Evolutionary conservation across 2,888 invertebrate genomes (phyloP).

Genomic region (Heteromurus nitidus): DNA sequence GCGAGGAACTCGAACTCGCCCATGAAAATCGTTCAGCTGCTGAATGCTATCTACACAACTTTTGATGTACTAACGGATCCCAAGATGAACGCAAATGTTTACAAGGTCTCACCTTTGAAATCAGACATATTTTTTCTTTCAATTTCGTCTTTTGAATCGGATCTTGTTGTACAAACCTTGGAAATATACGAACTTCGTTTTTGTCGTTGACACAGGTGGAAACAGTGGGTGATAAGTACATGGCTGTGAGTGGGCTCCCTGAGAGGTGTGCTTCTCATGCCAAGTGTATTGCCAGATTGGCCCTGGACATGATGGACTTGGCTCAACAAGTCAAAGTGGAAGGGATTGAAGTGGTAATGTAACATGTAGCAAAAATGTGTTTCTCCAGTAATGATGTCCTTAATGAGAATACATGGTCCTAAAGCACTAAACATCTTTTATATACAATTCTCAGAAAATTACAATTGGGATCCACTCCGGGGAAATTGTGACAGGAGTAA

Average conservation of each 20-base stretch:
- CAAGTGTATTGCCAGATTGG: slow-evolving; percentile 90
- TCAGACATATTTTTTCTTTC: too few species aligned
- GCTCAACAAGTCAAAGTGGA: slow-evolving; percentile 91
- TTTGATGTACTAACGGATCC: slow-evolving; percentile 96
- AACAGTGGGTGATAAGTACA: slow-evolving; percentile 98
- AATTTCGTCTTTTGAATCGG: too few species aligned
- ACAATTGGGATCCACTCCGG: slow-evolving; percentile 96
- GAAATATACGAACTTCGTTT: too few species aligned
- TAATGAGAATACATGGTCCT: too few species aligned
- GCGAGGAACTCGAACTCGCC: slow-evolving; percentile 93
- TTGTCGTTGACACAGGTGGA: slow-evolving; percentile 84
- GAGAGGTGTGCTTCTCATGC: slow-evolving; percentile 93
- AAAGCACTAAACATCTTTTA: too few species aligned
- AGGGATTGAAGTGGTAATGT: slow-evolving; percentile 86
- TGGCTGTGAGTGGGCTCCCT: slow-evolving; percentile 97
- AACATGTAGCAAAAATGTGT: not conserved
- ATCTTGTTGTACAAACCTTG: too few species aligned
- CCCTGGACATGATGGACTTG: slow-evolving; percentile 96
- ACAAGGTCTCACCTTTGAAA: slow-evolving; percentile 83
- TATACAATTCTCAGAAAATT: slow-evolving; percentile 85
- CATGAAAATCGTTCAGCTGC: slow-evolving; percentile 96
- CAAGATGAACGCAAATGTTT: slow-evolving; percentile 93
- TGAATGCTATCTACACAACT: slow-evolving; percentile 94
- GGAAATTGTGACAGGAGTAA: slow-evolving; percentile 95
- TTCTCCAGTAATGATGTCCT: too few species aligned